Base-by-base conservation (phyloP, 2,888 invertebrate genomes). In the Diplazon laetatorius region DNA sequence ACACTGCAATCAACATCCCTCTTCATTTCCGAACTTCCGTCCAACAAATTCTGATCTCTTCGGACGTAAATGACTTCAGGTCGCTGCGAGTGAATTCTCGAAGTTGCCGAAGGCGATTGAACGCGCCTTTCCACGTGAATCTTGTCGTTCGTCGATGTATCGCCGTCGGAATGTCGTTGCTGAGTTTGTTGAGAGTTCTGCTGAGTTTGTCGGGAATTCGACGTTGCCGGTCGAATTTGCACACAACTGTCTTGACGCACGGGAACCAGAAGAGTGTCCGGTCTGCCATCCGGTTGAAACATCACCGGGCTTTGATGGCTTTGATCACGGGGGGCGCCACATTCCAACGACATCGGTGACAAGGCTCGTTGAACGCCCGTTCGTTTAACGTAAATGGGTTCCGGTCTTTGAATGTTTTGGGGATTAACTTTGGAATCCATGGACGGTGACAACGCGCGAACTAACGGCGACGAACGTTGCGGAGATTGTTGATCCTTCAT, bases 371-470 rank as follows among this genome's bases (percentile, higher is more conserved):
- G 78, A 35, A 22, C 16, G 14, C 25, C 37, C 1, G 73, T 77
- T 14, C 68, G 74, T 18, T 52, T 73, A 1, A 82, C 79, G 62
- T 88, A 88, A 66, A 88, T 80, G 0, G 88, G 88, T 65, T 88
- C 87, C 0, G 88, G 88, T n/a, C 87, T 80, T 8, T 82, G 83
- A 30, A 88, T 82, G 3, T 76, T 73, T 14, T 80, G 77, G 16
- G 76, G 76, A 5, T 57, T 48, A 14, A 30, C 30, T 37, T 55
- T 44, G 2, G 44, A 12, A 14, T 69, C 78, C 9, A 76, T 46
- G 12, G 65, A 59, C 0, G 83, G 83, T 0, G 81, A 80, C 57
- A 80, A 30, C 8, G 82, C 30, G 18, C 80, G 75, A 39, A 59
- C 70, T 8, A 62, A 55, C n/a, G 76, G 72, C 8, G 76, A 60